Conservation (phyloP, 2,888 invertebrate genomes). For the Oscheius sp. region DNA sequence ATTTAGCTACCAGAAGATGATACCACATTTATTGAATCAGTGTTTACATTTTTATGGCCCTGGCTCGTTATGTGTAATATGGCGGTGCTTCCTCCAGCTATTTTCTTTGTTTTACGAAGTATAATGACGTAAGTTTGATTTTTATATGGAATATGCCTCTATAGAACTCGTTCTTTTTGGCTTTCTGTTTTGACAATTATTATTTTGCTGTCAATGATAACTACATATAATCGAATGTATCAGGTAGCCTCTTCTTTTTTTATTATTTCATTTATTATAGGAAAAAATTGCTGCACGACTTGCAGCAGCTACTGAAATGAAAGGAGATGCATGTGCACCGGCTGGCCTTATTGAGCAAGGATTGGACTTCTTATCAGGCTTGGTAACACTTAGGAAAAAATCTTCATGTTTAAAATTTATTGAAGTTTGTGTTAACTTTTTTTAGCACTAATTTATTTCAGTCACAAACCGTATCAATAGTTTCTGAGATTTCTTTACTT, state of each 20-base stretch:
- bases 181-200: slow-evolving; percentile 11
- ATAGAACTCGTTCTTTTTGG: slow-evolving; percentile 36
- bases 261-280: slow-evolving; percentile 1
- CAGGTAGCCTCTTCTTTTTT: slow-evolving; percentile 14
- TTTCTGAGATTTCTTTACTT: slow-evolving; percentile 29
- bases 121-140: slow-evolving; percentile 23
- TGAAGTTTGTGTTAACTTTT: slow-evolving; percentile 28
- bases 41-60: slow-evolving; percentile 19
- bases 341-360: slow-evolving; percentile 32
- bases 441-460: too few relatives aligned
- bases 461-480: slow-evolving; percentile 34
- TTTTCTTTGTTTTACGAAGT: slow-evolving; percentile 34
- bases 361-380: slow-evolving; percentile 27
- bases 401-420: slow-evolving; percentile 31
- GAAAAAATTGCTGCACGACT: slow-evolving; percentile 31
- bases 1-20: slow-evolving; percentile 31
- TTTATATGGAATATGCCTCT: background rate
- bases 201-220: slow-evolving; percentile 32
- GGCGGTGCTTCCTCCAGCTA: slow-evolving; percentile 20
- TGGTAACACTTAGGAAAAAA: slow-evolving; percentile 34
- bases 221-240: slow-evolving; percentile 35
- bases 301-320: slow-evolving; percentile 30
- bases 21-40: background rate
- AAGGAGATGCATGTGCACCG: slow-evolving; percentile 37
- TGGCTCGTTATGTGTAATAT: slow-evolving; percentile 35